A percentile compares a stretch with the other conserved stretches of the same genome.
Evolutionary conservation across 2,888 invertebrate genomes (phyloP).

Genomic region (Euspilapteryx auroguttella): DNA sequence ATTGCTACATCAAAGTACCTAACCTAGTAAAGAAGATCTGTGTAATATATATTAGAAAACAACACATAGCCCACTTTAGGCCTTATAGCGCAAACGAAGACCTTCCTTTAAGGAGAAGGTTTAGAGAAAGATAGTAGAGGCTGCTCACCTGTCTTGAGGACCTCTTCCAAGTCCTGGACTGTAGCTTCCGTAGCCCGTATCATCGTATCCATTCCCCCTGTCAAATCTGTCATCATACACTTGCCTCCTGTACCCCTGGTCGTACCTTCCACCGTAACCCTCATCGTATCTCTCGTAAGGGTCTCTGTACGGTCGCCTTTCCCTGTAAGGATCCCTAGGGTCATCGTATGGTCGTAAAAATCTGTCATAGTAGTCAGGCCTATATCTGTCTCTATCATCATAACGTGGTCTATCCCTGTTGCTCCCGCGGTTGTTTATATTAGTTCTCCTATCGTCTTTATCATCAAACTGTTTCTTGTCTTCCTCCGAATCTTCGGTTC

Average conservation of each 20-base stretch:
- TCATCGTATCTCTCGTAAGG: conserved; percentile 31
- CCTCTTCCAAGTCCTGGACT: conserved; percentile 34
- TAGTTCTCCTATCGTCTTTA: conserved; percentile 16
- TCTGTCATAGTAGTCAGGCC: conserved; percentile 44
- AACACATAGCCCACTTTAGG: no score
- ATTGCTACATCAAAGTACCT: no score
- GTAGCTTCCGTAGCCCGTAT: conserved; percentile 28
- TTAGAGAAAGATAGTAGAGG: neutral
- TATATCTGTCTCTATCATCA: no score
- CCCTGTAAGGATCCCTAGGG: conserved; percentile 35
- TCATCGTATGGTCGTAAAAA: no score
- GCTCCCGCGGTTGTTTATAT: conserved; percentile 26
- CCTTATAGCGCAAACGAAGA: no score
- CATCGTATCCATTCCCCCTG: conserved; percentile 22
- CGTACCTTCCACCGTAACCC: conserved; percentile 19
- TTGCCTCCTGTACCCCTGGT: conserved; percentile 26
- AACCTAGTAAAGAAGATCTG: no score
- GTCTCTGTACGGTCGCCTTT: conserved; percentile 24
- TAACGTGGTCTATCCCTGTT: no score
- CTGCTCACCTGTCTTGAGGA: conserved; percentile 46
- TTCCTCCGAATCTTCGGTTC: conserved; percentile 29
- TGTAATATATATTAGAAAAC: no score
- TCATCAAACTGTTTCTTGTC: conserved; percentile 24
- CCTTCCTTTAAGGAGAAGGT: no score
- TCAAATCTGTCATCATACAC: conserved; percentile 20